Base-by-base conservation (phyloP, 2,113 vertebrate species). In the Misgurnus anguillicaudatus region DNA sequence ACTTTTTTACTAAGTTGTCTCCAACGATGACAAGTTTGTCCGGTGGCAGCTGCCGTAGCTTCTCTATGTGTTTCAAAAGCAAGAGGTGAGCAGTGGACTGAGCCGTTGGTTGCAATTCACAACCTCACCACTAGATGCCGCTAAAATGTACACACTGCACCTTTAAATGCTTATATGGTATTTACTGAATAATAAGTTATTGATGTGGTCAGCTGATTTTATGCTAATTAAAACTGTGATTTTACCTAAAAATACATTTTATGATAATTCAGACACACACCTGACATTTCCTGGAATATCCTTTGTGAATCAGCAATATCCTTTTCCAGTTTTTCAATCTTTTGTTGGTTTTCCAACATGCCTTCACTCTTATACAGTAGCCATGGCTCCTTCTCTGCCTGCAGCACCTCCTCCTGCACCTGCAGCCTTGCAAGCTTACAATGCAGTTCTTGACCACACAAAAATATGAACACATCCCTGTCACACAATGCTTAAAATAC, bases 321-420 rank as follows among this genome's bases (percentile, higher is more conserved):
- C 39, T 89, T 84, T 80, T 93, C 85, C 77, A 95, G 89, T 60
- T 79, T 84, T 57, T 41, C 48, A 41, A 95, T 94, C 74, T 84
- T 89, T 13, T 88, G 78, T 38, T 83, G 85, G 1, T 94, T 88
- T 14, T 80, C 83, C 45, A 82, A 51, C 57, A 91, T 91, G 21
- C 90, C 92, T 0, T 91, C 80, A 1, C 92, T 92, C 90, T 91
- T 93, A 77, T 94, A 95, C 10, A 93, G 88, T 61, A 92, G 86
- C 92, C 89, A 94, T 63, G 91, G 87, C 80, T 92, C 87, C 74
- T 87, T 87, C 84, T 95, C 93, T 1, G 0, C 4, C 42, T 87
- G 82, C 82, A 88, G 87, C 75, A 78, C 84, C 45, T 77, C 36
- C 81, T 90, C 87, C 36, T 72, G 78, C 70, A 89, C 86, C 55